phyloP scores from a whole-genome alignment of 2,888 invertebrate genomes.

The Camptogramma bilineatum region DNA sequence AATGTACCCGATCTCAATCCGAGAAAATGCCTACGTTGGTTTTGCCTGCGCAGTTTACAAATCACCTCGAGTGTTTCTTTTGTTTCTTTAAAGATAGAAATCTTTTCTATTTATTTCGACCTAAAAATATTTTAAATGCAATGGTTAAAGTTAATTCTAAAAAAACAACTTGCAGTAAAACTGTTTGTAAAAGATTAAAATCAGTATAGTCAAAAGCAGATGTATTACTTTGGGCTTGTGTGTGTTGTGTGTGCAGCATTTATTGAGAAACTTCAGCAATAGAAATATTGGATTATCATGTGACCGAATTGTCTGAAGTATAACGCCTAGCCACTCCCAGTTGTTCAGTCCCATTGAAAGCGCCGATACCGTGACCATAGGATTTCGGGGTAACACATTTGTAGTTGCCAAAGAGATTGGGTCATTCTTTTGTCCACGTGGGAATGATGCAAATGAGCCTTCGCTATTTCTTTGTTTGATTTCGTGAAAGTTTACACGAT shows the following conservation, averaged over 20 bases:
- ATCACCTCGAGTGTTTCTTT: background rate
- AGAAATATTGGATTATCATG: constrained; percentile 2
- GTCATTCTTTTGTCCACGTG: constrained; percentile 84
- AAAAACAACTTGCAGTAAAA: too few species aligned
- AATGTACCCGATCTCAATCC: background rate
- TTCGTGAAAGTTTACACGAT: constrained; percentile 86
- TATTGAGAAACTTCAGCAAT: background rate
- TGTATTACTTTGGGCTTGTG: background rate
- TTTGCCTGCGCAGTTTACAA: background rate
- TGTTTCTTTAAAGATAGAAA: too few species aligned
- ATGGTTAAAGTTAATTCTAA: too few species aligned
- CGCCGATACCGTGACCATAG: constrained; percentile 70
- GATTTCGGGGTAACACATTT: constrained; percentile 79
- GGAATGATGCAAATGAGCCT: constrained; percentile 84
- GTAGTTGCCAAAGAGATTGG: constrained; percentile 82
- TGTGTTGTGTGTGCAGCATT: background rate
- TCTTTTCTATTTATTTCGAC: too few species aligned
- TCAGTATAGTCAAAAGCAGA: too few species aligned
- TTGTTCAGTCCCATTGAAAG: constrained; percentile 38
- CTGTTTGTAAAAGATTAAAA: too few species aligned
- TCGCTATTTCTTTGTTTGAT: constrained; percentile 85
- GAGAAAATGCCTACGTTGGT: background rate
- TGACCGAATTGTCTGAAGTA: constrained; percentile 14
- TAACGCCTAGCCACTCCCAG: constrained; percentile 32
- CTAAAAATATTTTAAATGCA: too few species aligned